phyloP scores from a whole-genome alignment of 2,113 vertebrate species.

The Mustela nigripes region DNA sequence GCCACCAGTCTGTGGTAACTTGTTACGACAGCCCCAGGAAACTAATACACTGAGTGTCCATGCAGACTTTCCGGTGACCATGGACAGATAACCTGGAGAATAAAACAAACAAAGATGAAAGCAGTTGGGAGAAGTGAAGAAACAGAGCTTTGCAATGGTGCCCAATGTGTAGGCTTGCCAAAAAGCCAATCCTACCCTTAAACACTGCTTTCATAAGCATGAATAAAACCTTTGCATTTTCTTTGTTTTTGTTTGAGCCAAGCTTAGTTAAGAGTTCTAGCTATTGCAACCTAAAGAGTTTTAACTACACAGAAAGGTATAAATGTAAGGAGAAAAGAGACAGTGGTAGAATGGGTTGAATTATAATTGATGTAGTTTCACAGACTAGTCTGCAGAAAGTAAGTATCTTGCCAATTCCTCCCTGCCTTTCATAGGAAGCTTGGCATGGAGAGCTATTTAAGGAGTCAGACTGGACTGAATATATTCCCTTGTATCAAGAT shows the following conservation, averaged over 20 bases:
- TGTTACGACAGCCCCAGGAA: background rate
- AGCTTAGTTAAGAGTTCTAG: background rate
- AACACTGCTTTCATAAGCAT: background rate
- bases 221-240: background rate
- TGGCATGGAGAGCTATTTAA: background rate
- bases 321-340: background rate
- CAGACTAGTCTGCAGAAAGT: background rate
- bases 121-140: background rate
- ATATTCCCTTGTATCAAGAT: background rate
- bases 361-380: background rate
- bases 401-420: background rate
- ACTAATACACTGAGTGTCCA: background rate
- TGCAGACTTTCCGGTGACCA: background rate
- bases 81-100: background rate
- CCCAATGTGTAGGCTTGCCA: accelerated
- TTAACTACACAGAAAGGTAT: background rate
- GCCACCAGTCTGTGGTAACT: background rate
- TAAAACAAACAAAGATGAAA: background rate
- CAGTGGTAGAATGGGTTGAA: background rate
- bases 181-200: background rate
- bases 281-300: background rate
- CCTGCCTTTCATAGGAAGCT: accelerated
- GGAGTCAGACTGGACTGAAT: background rate
- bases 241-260: background rate
- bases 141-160: accelerated